phyloP scores from a whole-genome alignment of 2,113 vertebrate species.

The Tiliqua scincoides region DNA sequence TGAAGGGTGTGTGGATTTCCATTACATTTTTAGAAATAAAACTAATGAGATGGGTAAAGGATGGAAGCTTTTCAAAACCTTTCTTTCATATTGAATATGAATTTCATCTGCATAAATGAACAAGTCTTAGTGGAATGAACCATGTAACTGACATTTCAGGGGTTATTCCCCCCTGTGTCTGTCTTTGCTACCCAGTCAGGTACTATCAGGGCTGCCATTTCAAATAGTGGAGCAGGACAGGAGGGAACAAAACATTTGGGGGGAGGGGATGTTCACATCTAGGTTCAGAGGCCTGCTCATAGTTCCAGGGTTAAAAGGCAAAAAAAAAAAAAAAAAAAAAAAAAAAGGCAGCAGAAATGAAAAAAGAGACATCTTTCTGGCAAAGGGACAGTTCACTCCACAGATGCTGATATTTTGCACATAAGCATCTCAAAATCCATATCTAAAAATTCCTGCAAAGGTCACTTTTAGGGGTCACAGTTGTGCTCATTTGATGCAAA shows the following conservation, averaged over 20 bases:
- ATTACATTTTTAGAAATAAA: conserved; percentile 35
- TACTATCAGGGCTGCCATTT: not conserved
- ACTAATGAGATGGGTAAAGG: conserved; percentile 67
- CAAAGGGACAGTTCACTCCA: not conserved
- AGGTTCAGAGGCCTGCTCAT: not conserved
- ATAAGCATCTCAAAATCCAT: not conserved
- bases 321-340: not conserved
- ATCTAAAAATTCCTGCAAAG: not conserved
- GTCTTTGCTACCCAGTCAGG: not conserved
- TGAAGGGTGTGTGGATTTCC: conserved; percentile 1
- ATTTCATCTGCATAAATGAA: conserved; percentile 68
- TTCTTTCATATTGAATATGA: conserved; percentile 54
- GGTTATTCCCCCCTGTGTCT: not conserved
- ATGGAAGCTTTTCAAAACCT: conserved; percentile 43
- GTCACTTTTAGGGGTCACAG: not conserved
- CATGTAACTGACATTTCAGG: not conserved
- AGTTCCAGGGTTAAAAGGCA: not conserved
- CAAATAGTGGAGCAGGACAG: not conserved
- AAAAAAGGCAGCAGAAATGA: not conserved
- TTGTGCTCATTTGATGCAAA: not conserved
- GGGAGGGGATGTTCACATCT: not conserved
- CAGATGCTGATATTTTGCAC: not conserved
- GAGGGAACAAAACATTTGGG: not conserved
- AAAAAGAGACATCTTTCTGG: not conserved
- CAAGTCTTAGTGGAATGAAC: not conserved